Conservation (phyloP, 1,140 invertebrate genomes). For the Anoplolepis gracilipes region DNA sequence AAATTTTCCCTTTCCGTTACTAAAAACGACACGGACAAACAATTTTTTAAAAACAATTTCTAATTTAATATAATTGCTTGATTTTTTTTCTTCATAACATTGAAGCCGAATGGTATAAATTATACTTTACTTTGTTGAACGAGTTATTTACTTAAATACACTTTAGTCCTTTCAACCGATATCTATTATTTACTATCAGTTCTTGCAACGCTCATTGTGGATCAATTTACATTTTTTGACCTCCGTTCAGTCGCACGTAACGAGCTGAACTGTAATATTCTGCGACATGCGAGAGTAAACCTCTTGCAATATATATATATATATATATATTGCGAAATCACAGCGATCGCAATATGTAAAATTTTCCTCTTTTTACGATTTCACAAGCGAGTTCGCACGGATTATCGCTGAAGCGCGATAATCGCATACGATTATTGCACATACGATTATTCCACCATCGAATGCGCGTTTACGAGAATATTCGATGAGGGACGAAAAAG, state of each 20-base stretch:
- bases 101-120: background rate
- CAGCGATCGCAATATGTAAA: background rate
- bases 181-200: constrained; percentile 1
- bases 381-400: background rate
- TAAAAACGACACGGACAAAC: background rate
- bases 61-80: background rate
- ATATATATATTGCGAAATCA: constrained; percentile 22
- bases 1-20: background rate
- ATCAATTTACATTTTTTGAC: constrained; percentile 7
- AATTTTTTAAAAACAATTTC: background rate
- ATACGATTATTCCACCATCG: constrained; percentile 2
- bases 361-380: background rate
- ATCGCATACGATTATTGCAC: constrained; percentile 28
- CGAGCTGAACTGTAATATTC: background rate
- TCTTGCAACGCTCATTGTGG: background rate
- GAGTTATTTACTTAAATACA: constrained; percentile 9
- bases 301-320: too few relatives aligned
- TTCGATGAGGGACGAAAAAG: constrained; percentile 37
- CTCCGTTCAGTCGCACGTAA: background rate
- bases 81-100: background rate
- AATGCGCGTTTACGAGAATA: constrained; percentile 12
- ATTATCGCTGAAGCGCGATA: constrained; percentile 4
- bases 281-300: background rate
- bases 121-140: background rate
- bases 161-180: background rate